Base-by-base conservation (phyloP, 2,888 invertebrate species). In the Tachina lurida region DNA sequence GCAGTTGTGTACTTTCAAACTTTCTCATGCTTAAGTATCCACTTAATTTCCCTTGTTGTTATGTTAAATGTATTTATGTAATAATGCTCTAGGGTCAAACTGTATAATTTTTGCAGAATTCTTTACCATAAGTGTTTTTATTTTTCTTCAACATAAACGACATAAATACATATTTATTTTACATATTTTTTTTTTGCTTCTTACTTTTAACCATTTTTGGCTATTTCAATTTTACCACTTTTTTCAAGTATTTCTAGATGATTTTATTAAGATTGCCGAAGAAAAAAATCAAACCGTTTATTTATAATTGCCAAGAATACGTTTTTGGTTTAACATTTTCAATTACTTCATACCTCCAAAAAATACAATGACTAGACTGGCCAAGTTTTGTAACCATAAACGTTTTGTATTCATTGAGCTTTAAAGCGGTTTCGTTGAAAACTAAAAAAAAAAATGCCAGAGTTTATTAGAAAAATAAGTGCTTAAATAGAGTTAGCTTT, bases 251-350 rank as follows among this genome's bases (percentile, higher is more conserved):
- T 62, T 81, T 45, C 63, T 60, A 78, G 43, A 54, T 49, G 60
- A 73, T 77, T 84, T 78, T 68, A 54, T 73, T 73, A 45, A 78
- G 58, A 60, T 84, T 67, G 22, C 65, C 22, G 3, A 17, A 39
- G 19, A 12, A 52, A 15, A 54, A 15, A 19, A 39, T 41, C 15
- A 56, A 68, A 58, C 19, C 83, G 75, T 83, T 86, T 86, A 83
- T 79, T 76, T 80, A 83, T 86, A 83, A 83, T 86, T 86, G 86
- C 83, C 67, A 31, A 83, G 76, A 67, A 73, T 83, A 76, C 56
- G 47, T 77, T 31, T 83, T 67, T 17, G 47, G 7, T 17, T 60
- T 41, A 47, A 67, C 52, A 63, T 76, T 76, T 76, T 70, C 75
- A 81, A 75, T 82, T 76, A 75, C 62, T 70, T 82, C 54, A 80